Evolutionary conservation across 1,140 invertebrate genomes (phyloP).

Genomic region (Sinonovacula constricta): DNA sequence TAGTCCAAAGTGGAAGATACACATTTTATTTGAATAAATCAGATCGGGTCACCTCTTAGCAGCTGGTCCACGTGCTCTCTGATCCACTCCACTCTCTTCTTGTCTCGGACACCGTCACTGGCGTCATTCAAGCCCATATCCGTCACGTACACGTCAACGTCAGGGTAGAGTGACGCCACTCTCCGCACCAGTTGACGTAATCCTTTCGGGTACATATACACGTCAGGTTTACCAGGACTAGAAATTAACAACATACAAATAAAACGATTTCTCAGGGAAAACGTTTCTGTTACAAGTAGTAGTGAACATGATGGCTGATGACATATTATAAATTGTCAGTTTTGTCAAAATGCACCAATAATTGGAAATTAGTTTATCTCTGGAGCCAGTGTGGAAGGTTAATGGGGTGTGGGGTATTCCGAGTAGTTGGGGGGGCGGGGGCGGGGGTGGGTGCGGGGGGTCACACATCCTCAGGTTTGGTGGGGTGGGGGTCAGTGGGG

Average conservation of each 20-base stretch:
- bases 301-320: not conserved
- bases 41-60: conserved; percentile 80
- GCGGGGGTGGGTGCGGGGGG: too few species aligned
- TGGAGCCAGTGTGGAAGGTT: too few species aligned
- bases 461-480: too few species aligned
- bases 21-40: too few species aligned
- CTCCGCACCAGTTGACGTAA: conserved; percentile 83
- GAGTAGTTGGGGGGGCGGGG: too few species aligned
- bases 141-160: conserved; percentile 82
- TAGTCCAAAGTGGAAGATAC: too few species aligned
- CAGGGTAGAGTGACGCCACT: conserved; percentile 82
- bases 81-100: conserved; percentile 80
- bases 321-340: not conserved
- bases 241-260: not conserved
- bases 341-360: not conserved
- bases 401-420: too few species aligned
- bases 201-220: conserved; percentile 81
- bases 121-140: conserved; percentile 84
- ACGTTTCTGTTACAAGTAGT: not conserved
- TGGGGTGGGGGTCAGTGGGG: too few species aligned
- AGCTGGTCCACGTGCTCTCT: conserved; percentile 83
- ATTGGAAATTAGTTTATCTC: not conserved
- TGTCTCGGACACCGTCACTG: conserved; percentile 73
- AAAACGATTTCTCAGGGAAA: not conserved
- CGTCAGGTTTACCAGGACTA: conserved; percentile 51